A percentile compares a stretch with the other conserved stretches of the same genome.
These are phyloP conservation scores for Limanda limanda DNA, from an alignment of 2,113 vertebrate species.

Conservation along the genomic window DNA sequence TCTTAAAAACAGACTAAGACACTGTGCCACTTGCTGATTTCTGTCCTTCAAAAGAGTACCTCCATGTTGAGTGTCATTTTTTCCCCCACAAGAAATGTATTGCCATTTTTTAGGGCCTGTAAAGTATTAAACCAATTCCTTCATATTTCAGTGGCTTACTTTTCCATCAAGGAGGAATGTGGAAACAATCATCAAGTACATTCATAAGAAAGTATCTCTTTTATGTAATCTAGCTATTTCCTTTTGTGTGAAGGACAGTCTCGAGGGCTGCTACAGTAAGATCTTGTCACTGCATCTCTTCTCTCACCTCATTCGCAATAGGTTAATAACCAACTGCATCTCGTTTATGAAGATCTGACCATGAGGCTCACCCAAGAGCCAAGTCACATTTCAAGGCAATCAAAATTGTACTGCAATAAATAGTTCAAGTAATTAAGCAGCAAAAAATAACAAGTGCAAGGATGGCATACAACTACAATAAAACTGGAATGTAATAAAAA, in stretches of 20 bases:
- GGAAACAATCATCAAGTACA: background rate
- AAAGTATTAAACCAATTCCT: too few species aligned
- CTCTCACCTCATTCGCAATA: conserved; percentile 51
- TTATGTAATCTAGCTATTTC: conserved; percentile 12
- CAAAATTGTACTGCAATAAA: conserved; percentile 28
- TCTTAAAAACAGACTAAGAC: too few species aligned
- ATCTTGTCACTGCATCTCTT: conserved; percentile 22
- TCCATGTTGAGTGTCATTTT: too few species aligned
- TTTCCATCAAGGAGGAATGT: conserved; percentile 5
- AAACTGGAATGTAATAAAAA: conserved; percentile 20
- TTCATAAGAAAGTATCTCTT: background rate
- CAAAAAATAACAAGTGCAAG: conserved; percentile 31
- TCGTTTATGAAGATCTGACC: conserved; percentile 41
- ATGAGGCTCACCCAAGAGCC: background rate
- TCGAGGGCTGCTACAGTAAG: background rate
- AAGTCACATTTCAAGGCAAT: conserved; percentile 46
- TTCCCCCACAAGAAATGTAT: too few species aligned
- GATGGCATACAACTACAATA: conserved; percentile 1
- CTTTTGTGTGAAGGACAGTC: background rate
- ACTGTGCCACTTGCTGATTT: too few species aligned
- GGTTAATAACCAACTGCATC: conserved; percentile 57
- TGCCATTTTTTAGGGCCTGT: too few species aligned
- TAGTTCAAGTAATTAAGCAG: conserved; percentile 49
- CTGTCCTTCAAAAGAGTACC: too few species aligned
- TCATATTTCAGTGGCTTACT: background rate